These are phyloP conservation scores for Camelus dromedarius DNA, from an alignment of 2,113 vertebrate species.

Conservation along the genomic window DNA sequence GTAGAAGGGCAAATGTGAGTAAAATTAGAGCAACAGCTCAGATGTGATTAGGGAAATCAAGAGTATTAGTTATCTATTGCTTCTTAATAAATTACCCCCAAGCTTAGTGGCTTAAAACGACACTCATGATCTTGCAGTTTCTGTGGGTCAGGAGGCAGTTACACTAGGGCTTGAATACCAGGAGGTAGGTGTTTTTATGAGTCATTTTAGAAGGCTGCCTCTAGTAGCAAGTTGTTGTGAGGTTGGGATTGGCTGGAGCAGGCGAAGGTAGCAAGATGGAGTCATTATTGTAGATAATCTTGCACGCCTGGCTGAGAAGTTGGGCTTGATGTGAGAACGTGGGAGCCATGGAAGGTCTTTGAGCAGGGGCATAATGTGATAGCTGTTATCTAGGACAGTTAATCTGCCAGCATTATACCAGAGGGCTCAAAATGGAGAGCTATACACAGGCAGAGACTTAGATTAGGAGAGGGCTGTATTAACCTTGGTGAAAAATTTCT, in stretches of 20 bases:
- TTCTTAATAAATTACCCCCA: background rate
- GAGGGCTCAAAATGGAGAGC: background rate
- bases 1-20: background rate
- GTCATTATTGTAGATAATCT: background rate
- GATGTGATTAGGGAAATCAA: background rate
- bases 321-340: background rate
- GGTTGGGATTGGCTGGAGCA: background rate
- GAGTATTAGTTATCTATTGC: background rate
- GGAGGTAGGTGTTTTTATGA: background rate
- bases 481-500: background rate
- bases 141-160: background rate
- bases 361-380: background rate
- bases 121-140: background rate
- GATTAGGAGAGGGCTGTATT: background rate
- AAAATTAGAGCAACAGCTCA: background rate
- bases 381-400: background rate
- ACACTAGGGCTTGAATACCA: background rate
- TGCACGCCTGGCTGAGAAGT: background rate
- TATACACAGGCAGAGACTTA: background rate
- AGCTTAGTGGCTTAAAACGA: background rate
- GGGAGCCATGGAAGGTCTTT: background rate
- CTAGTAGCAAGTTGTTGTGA: background rate
- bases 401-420: background rate
- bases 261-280: background rate
- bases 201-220: background rate